phyloP scores from a whole-genome alignment of 2,797 vertebrate genomes.

The Hozukius guyotensis region DNA sequence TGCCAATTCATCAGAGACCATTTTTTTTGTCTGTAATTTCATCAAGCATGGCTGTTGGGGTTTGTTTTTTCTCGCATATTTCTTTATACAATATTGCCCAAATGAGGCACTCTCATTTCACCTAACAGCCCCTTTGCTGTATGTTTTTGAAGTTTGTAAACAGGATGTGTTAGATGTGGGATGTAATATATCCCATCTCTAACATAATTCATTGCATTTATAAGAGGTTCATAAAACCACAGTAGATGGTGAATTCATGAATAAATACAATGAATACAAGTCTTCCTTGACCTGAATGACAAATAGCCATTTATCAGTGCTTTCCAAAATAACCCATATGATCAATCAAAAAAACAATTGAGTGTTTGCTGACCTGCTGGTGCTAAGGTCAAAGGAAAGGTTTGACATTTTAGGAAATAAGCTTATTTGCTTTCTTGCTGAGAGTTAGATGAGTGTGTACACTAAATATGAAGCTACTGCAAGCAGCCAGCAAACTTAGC shows the following conservation, averaged over 20 bases:
- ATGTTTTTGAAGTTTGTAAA: constrained; percentile 60
- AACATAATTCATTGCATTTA: constrained; percentile 4
- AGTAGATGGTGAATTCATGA: not conserved
- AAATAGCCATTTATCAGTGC: not conserved
- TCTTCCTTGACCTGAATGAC: not conserved
- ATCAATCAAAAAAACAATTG: not conserved
- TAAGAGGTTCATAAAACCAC: constrained; percentile 18
- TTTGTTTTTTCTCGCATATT: constrained; percentile 82
- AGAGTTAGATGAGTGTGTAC: not conserved
- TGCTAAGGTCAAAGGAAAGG: not conserved
- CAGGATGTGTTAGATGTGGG: constrained; percentile 30
- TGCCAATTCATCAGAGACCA: constrained; percentile 97
- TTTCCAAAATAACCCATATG: not conserved
- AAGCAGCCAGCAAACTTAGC: too few relatives aligned
- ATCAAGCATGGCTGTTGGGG: constrained; percentile 91
- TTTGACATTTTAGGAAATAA: not conserved
- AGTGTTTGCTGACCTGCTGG: not conserved
- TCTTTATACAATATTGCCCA: constrained; percentile 75
- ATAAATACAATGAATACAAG: not conserved
- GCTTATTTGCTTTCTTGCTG: not conserved
- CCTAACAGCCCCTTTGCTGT: constrained; percentile 53
- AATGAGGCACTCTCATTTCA: constrained; percentile 65
- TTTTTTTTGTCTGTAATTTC: constrained; percentile 96
- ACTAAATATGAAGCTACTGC: too few relatives aligned
- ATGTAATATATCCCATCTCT: constrained; percentile 9